Base-by-base conservation (phyloP, 2,797 vertebrate species). In the Mareca strepera region DNA sequence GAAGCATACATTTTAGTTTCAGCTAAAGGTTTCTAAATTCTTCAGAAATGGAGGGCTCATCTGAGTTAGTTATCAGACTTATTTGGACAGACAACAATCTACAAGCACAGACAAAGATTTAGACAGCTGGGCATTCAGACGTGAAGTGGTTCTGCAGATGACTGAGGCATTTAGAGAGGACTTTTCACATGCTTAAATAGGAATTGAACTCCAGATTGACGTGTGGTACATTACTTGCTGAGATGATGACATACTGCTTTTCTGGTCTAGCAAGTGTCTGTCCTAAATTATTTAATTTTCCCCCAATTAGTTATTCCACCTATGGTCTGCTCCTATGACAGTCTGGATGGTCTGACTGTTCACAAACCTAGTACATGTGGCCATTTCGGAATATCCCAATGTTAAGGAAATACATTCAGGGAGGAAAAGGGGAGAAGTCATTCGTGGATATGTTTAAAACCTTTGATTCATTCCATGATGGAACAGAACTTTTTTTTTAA, bases 81-180 rank as follows among this genome's bases (percentile, higher is more conserved):
- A 88, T 95, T 92, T 82, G 72, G 76, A 79, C 64, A 81, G 95
- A 92, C 88, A 97, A 74, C 56, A 73, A 73, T 81, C 94, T 73
- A 83, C 58, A 68, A 79, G 50, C 39, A 29, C 16, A 86, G 56
- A 25, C 29, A 33, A 87, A 94, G 76, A 70, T 74, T 93, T 88
- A 73, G 81, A 87, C 74, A 85, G n/a, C 22, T 80, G 63, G 66
- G 66, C 80, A 95, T 22, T 70, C 44, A 92, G 48, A 64, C 0
- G 0, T 35, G 26, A 86, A 92, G 90, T 82, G 46, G 33, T 82
- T 94, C 77, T 72, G 50, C 62, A 79, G 77, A 44, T 53, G 79
- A 81, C 41, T 0, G 2, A 93, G 72, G 75, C 43, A 33, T 82
- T 92, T 82, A 48, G n/a, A 90, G 74, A 84, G 64, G 72, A 72